phyloP scores from a whole-genome alignment of 2,888 invertebrate genomes.

The Escarpia spicata region DNA sequence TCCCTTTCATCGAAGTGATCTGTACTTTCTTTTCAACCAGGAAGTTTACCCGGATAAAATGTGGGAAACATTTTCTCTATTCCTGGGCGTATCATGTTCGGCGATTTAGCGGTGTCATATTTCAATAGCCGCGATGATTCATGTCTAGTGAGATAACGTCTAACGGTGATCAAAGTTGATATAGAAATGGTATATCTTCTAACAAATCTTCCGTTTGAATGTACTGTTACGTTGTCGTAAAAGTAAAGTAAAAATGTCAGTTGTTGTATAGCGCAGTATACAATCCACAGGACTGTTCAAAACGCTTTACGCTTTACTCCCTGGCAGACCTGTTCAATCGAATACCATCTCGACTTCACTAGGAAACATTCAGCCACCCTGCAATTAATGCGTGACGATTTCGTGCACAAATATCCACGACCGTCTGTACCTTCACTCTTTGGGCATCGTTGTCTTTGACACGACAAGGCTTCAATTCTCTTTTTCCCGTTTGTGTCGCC shows the following conservation, averaged over 20 bases:
- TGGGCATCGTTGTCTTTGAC: too few species aligned
- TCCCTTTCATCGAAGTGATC: neutral
- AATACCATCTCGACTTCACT: too few species aligned
- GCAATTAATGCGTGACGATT: too few species aligned
- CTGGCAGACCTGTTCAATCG: too few species aligned
- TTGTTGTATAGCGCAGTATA: too few species aligned
- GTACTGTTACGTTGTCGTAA: neutral
- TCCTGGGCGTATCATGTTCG: neutral
- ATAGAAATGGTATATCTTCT: neutral
- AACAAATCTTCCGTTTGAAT: neutral
- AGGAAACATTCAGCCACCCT: too few species aligned
- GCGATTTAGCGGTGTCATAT: neutral
- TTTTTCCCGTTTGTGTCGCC: too few species aligned
- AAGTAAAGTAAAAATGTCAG: neutral
- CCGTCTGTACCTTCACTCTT: too few species aligned
- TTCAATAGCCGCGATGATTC: neutral
- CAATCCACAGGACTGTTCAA: too few species aligned
- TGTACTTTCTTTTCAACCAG: neutral
- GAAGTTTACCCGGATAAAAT: neutral
- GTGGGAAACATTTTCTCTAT: constrained; percentile 1
- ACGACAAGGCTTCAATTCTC: too few species aligned
- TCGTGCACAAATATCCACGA: too few species aligned
- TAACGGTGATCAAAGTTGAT: neutral
- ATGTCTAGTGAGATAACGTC: neutral
- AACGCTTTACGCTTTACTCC: too few species aligned